phyloP scores from a whole-genome alignment of 2,797 vertebrate species.

The Trachops cirrhosus region DNA sequence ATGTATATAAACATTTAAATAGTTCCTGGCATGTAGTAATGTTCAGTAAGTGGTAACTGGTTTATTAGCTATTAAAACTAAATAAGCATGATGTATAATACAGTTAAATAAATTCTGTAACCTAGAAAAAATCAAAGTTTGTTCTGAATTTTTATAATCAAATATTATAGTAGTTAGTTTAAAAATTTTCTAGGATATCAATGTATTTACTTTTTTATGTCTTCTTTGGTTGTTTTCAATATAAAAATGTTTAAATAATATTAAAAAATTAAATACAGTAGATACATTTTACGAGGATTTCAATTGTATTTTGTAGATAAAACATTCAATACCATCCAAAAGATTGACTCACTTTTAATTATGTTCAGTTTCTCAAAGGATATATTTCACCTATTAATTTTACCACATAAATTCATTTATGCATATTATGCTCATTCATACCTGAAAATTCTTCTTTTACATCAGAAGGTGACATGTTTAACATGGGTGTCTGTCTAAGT shows the following conservation, averaged over 20 bases:
- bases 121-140: background rate
- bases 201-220: background rate
- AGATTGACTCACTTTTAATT: background rate
- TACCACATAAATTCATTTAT: background rate
- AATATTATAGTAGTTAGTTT: background rate
- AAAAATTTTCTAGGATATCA: background rate
- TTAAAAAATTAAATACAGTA: background rate
- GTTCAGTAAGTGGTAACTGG: background rate
- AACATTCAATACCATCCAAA: background rate
- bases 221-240: background rate
- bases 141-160: background rate
- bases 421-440: background rate
- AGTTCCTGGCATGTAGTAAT: background rate
- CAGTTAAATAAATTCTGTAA: background rate
- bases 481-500: background rate
- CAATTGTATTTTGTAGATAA: background rate
- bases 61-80: background rate
- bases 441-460: background rate
- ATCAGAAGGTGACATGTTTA: background rate
- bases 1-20: background rate
- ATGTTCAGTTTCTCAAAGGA: background rate
- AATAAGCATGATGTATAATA: background rate
- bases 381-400: background rate
- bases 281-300: background rate
- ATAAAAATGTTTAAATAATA: background rate